Evolutionary conservation across 2,113 vertebrate species (phyloP).

Genomic region (Laticauda colubrina): DNA sequence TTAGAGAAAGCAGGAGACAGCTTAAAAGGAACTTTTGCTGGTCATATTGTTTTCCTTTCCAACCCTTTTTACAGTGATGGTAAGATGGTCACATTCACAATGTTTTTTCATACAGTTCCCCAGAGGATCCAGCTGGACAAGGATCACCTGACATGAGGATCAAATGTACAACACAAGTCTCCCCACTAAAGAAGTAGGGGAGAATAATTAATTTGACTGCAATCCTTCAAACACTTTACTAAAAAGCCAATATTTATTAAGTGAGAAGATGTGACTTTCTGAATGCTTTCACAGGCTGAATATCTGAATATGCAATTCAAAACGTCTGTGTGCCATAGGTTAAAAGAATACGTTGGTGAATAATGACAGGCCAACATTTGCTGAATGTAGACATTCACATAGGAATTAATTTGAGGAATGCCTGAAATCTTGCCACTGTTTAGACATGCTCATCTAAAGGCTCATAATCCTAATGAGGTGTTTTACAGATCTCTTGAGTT

Average conservation of each 20-base stretch:
- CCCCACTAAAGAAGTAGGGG: not conserved
- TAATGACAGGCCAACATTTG: not conserved
- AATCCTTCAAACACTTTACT: rapidly evolving
- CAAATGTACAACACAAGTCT: not conserved
- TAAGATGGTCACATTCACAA: slow-evolving; percentile 54
- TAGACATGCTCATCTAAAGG: too few species aligned
- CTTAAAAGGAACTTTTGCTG: slow-evolving; percentile 50
- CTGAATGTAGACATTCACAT: not conserved
- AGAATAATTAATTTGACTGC: not conserved
- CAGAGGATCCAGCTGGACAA: slow-evolving; percentile 31
- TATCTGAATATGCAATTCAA: not conserved
- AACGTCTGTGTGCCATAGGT: not conserved
- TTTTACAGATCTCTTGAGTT: not conserved
- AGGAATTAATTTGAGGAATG: not conserved
- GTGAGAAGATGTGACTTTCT: rapidly evolving
- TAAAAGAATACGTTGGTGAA: not conserved
- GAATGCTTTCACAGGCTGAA: rapidly evolving
- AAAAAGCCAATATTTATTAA: not conserved
- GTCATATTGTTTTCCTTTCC: slow-evolving; percentile 56
- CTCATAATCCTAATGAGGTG: not conserved
- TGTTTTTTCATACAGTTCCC: not conserved
- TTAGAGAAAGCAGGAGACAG: not conserved
- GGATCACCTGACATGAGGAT: slow-evolving; percentile 19
- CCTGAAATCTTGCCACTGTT: not conserved
- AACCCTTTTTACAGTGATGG: slow-evolving; percentile 46